A percentile compares a stretch with the other conserved stretches of the same genome.
Evolutionary conservation across 92 coral and sea anemone genomes (phyloP).

Genomic region (Porites rus): DNA sequence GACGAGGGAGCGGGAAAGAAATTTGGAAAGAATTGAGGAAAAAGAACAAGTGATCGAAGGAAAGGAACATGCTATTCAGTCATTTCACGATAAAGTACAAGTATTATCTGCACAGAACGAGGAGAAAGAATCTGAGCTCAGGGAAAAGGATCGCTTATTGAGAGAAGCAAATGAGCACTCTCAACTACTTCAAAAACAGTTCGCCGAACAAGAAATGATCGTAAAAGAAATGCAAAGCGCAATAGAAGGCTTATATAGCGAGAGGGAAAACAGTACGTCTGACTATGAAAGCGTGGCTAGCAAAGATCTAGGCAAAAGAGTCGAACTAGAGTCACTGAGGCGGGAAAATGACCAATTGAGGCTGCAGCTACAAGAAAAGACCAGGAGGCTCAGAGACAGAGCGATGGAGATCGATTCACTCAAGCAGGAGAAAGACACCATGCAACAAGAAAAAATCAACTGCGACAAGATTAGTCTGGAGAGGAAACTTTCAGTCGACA

Average conservation of each 20-base stretch:
- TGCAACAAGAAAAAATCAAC: conserved; percentile 61
- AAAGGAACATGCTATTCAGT: conserved; percentile 64
- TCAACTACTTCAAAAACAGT: conserved; percentile 36
- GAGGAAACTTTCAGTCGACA: conserved; percentile 74
- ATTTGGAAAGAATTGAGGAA: conserved; percentile 63
- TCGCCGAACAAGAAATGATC: conserved; percentile 61
- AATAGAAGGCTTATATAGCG: conserved; percentile 22
- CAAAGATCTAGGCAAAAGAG: conserved; percentile 33
- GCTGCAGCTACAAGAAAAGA: conserved; percentile 66
- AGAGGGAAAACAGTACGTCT: neutral
- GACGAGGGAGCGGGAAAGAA: conserved; percentile 53
- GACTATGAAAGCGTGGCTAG: neutral
- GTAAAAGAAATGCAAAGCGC: conserved; percentile 67
- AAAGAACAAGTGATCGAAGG: conserved; percentile 61
- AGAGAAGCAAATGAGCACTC: conserved; percentile 53
- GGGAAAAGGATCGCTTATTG: conserved; percentile 58
- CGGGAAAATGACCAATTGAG: conserved; percentile 70
- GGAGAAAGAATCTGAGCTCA: conserved; percentile 31
- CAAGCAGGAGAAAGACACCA: conserved; percentile 65
- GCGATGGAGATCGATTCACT: conserved; percentile 53
- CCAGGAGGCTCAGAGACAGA: conserved; percentile 57
- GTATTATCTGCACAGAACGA: conserved; percentile 36
- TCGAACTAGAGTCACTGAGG: conserved; percentile 64
- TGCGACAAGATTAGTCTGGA: conserved; percentile 67
- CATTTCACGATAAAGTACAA: conserved; percentile 45